Percentiles rank a stretch among this genome's conserved stretches.
Evolutionary conservation across 2,888 invertebrate species (phyloP).

Genomic region (Hypomecis atomaria): DNA sequence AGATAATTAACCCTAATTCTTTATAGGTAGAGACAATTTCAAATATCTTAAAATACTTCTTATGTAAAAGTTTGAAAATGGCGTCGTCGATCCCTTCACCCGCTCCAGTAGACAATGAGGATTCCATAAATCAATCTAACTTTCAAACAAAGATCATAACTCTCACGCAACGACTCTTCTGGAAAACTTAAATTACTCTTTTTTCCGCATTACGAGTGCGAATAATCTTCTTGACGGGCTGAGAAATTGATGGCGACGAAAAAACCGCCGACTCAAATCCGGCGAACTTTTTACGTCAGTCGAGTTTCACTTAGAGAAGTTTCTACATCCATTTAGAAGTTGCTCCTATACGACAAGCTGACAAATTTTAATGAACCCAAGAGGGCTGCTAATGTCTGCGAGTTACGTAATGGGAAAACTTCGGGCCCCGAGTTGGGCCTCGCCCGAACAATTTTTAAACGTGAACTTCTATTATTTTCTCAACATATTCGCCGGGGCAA

Average conservation of each 20-base stretch:
- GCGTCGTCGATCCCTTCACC: conserved; percentile 55
- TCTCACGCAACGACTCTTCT: conserved; percentile 76
- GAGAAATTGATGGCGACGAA: conserved; percentile 82
- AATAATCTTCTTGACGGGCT: conserved; percentile 84
- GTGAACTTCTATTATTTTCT: conserved; percentile 62
- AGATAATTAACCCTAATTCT: not conserved
- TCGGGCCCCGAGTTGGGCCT: conserved; percentile 49
- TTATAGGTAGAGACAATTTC: too few species aligned
- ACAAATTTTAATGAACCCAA: conserved; percentile 84
- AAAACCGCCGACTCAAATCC: conserved; percentile 74
- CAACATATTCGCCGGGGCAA: conserved; percentile 62
- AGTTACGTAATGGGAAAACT: conserved; percentile 81
- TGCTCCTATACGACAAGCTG: conserved; percentile 79
- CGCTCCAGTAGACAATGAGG: conserved; percentile 60
- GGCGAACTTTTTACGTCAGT: conserved; percentile 81
- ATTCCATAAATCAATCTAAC: conserved; percentile 82
- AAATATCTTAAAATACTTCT: not conserved
- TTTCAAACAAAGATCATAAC: conserved; percentile 83
- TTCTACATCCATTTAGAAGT: conserved; percentile 83
- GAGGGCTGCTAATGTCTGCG: conserved; percentile 82
- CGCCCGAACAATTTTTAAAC: conserved; percentile 60
- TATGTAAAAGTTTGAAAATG: conserved; percentile 22
- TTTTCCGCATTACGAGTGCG: conserved; percentile 83
- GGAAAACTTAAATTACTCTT: conserved; percentile 83
- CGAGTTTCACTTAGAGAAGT: conserved; percentile 83